Conservation (phyloP, 2,888 invertebrate species). For the Patella caerulea region DNA sequence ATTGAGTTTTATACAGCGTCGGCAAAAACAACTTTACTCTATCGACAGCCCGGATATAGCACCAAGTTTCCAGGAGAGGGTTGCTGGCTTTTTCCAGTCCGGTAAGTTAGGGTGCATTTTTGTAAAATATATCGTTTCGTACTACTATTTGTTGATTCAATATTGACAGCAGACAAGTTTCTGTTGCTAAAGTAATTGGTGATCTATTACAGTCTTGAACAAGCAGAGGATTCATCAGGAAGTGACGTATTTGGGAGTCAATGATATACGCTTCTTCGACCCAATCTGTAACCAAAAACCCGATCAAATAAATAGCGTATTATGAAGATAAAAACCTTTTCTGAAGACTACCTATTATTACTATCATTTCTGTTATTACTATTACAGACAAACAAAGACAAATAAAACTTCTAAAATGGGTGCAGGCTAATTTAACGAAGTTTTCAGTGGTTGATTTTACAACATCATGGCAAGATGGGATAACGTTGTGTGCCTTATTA, state of each 20-base stretch:
- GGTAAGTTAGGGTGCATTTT: slow-evolving; percentile 32
- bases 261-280: no score
- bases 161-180: no score
- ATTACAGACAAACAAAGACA: slow-evolving; percentile 49
- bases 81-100: slow-evolving; percentile 45
- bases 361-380: neutral
- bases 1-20: slow-evolving; percentile 41
- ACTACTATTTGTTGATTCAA: no score
- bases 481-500: slow-evolving; percentile 67
- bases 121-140: no score
- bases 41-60: slow-evolving; percentile 46
- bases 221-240: no score
- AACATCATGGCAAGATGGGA: slow-evolving; percentile 68
- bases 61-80: slow-evolving; percentile 43
- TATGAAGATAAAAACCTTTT: no score
- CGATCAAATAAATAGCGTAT: no score
- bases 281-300: no score
- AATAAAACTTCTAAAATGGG: slow-evolving; percentile 56
- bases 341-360: neutral
- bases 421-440: slow-evolving; percentile 44
- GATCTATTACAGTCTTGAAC: no score
- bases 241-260: no score
- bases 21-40: slow-evolving; percentile 48
- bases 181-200: no score
- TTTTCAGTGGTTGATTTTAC: slow-evolving; percentile 56